Conservation (phyloP, 1,140 invertebrate genomes). For the Tetramorium alpestre region DNA sequence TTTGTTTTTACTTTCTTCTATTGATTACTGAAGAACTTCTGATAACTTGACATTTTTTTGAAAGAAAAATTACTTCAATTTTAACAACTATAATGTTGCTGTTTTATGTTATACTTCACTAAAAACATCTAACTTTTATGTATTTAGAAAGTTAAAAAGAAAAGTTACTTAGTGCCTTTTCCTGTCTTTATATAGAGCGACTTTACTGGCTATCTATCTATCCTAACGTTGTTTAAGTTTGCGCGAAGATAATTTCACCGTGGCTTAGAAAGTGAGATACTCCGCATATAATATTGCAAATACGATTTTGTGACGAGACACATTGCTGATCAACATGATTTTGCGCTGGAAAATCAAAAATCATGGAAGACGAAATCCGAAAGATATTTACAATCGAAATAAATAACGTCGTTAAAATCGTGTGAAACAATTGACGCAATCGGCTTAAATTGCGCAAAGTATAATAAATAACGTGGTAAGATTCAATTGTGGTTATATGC, state of each 20-base stretch:
- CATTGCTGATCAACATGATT: not conserved
- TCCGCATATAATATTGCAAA: not conserved
- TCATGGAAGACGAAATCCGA: not conserved
- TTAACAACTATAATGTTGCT: not conserved
- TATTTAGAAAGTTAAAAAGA: slow-evolving; percentile 4
- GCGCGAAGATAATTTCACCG: slow-evolving; percentile 3
- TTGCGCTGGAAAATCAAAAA: not conserved
- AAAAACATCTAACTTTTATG: not conserved
- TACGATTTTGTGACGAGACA: slow-evolving; percentile 15
- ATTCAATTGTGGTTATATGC: slow-evolving; percentile 7
- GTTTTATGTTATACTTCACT: not conserved
- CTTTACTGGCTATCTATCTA: not conserved
- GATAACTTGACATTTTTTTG: not conserved
- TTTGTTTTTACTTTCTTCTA: not conserved
- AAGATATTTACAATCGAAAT: slow-evolving; percentile 10
- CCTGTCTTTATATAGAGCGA: not conserved
- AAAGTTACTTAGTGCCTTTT: not conserved
- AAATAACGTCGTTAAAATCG: slow-evolving; percentile 20
- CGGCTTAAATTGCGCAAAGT: slow-evolving; percentile 1
- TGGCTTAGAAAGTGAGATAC: slow-evolving; percentile 36
- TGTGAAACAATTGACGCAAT: slow-evolving; percentile 9
- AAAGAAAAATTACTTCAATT: not conserved
- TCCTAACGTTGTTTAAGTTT: not conserved
- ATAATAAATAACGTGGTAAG: slow-evolving; percentile 37
- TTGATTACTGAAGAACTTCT: not conserved